phyloP scores from a whole-genome alignment of 2,113 vertebrate species.

The Oceanites oceanicus region DNA sequence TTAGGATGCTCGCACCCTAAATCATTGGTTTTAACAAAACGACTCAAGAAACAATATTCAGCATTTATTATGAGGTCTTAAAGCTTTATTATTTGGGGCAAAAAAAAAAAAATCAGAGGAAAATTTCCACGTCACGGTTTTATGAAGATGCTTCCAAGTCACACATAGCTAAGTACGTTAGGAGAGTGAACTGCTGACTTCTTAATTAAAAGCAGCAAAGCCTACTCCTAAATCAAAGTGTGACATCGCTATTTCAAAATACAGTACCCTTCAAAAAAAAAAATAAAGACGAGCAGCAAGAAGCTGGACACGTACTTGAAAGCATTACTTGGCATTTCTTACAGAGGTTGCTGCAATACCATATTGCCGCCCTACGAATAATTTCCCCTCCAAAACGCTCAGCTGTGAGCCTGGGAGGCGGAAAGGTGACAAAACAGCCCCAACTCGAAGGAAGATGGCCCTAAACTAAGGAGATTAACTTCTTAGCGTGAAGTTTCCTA shows the following conservation, averaged over 20 bases:
- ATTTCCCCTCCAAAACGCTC: background rate
- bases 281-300: background rate
- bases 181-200: slow-evolving; percentile 29
- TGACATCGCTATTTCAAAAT: slow-evolving; percentile 11
- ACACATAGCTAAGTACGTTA: background rate
- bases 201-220: slow-evolving; percentile 55
- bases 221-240: background rate
- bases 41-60: background rate
- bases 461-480: slow-evolving; percentile 65
- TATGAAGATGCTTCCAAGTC: slow-evolving; percentile 21
- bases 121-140: slow-evolving; percentile 4
- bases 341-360: background rate
- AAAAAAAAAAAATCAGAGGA: background rate
- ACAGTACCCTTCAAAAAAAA: background rate
- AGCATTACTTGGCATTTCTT: background rate
- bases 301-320: background rate
- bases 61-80: background rate
- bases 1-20: background rate
- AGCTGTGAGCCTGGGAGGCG: background rate
- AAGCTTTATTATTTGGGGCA: background rate
- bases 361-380: background rate
- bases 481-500: slow-evolving; percentile 69
- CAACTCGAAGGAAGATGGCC: slow-evolving; percentile 25
- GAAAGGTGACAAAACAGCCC: background rate
- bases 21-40: background rate